Base-by-base conservation (phyloP, 2,888 invertebrate species). In the Trachelus stipa region DNA sequence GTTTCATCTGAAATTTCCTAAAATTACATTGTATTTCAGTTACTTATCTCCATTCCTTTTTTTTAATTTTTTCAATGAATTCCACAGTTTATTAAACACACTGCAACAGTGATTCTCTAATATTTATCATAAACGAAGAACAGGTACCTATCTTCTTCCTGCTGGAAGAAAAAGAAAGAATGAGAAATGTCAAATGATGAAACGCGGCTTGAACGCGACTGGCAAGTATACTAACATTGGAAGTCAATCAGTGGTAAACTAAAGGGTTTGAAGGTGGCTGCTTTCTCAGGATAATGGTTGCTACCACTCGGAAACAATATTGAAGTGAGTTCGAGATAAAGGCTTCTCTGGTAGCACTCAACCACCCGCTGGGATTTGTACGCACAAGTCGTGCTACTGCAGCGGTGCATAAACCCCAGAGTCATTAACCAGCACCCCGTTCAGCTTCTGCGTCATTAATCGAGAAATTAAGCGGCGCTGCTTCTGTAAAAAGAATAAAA, bases 331-430 rank as follows among this genome's bases (percentile, higher is more conserved):
- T 75, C 68, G 73, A 77, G 81, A 79, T 87, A 85, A 85, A 86
- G 87, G 83, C 83, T 87, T 87, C 82, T 83, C 84, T 83, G 75
- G 83, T 86, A 86, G 81, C 87, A 87, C 87, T 87, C 83, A 86
- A 75, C 85, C 87, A 80, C 87, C 87, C 81, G 85, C 80, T 79
- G 86, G 77, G 80, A 81, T 81, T 76, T 83, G 71, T 68, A 68
- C 71, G 69, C 30, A 76, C 23, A 75, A 75, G 12, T 75, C 35
- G n/a, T 34, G 40, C 40, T 15, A 33, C 71, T 69, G 71, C 71
- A 69, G 31, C 31, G 71, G 71, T 69, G 71, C 71, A 69, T 69
- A 69, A 69, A 69, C 33, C 31, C 0, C 73, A 30, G 34, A 34
- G 73, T 73, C 34, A 34, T 73, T 34, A 73, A 34, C 73, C 71